These are phyloP conservation scores for Daboia siamensis DNA, from an alignment of 2,113 vertebrate species.

Conservation along the genomic window DNA sequence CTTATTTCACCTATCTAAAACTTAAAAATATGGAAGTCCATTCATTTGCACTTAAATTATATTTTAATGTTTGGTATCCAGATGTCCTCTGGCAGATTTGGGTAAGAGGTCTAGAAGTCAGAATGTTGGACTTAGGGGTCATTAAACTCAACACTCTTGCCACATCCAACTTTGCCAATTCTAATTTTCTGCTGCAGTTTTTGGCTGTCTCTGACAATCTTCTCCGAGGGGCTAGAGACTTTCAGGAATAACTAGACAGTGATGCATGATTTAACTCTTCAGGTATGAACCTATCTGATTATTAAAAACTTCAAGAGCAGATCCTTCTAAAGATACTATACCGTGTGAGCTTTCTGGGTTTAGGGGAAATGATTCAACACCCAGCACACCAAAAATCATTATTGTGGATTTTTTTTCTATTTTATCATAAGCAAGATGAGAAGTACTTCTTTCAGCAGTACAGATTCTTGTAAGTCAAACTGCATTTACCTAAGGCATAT, in stretches of 20 bases:
- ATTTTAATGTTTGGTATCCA: slow-evolving; percentile 10
- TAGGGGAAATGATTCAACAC: background rate
- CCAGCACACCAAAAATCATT: background rate
- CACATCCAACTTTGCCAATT: background rate
- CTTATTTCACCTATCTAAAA: background rate
- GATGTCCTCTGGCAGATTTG: background rate
- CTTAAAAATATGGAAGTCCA: slow-evolving; percentile 38
- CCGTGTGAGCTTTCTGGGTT: background rate
- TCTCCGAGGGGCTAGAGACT: background rate
- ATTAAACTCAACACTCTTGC: background rate
- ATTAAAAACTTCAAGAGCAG: background rate
- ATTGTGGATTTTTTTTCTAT: background rate
- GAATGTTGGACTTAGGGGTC: background rate
- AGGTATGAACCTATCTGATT: background rate
- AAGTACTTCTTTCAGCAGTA: background rate
- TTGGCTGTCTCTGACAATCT: background rate
- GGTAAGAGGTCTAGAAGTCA: background rate
- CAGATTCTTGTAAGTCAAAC: background rate
- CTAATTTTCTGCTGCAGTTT: background rate
- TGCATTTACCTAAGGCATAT: background rate
- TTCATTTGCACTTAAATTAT: slow-evolving; percentile 41
- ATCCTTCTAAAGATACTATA: background rate
- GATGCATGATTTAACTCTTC: background rate
- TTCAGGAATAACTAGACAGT: background rate
- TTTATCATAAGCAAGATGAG: background rate